These are phyloP conservation scores for Timema podura DNA, from an alignment of 2,888 invertebrate genomes.

Conservation along the genomic window DNA sequence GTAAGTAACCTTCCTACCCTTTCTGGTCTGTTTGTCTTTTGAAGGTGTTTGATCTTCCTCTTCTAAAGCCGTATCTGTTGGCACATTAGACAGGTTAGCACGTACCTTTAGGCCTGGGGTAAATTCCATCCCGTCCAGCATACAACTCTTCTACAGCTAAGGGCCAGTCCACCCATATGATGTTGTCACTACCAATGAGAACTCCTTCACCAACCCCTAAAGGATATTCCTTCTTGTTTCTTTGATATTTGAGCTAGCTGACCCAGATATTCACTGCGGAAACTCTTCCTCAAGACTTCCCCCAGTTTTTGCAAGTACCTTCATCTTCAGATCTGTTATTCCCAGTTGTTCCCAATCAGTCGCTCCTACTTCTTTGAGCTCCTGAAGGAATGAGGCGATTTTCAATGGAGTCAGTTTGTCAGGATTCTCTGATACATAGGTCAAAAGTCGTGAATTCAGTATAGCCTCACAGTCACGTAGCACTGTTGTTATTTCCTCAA, in stretches of 20 bases:
- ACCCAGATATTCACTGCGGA: neutral
- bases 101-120: neutral
- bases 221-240: neutral
- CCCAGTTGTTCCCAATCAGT: neutral
- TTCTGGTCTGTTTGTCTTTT: too few relatives aligned
- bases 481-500: constrained; percentile 38
- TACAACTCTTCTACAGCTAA: neutral
- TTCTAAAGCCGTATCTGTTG: too few relatives aligned
- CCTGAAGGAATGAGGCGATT: neutral
- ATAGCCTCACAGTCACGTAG: constrained; percentile 39
- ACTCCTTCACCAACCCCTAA: neutral
- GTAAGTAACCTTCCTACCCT: too few relatives aligned
- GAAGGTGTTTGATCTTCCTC: too few relatives aligned
- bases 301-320: neutral
- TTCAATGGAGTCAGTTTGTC: constrained; percentile 25
- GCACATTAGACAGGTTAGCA: too few relatives aligned
- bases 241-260: neutral
- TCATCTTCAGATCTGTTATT: neutral
- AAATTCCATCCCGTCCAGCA: neutral
- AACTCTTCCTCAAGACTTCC: neutral
- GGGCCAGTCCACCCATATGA: neutral
- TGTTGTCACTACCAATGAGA: neutral
- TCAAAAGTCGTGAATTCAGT: constrained; percentile 41
- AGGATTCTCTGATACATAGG: constrained; percentile 35
- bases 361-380: neutral